Evolutionary conservation across 2,888 invertebrate genomes (phyloP).

Genomic region (Dasysyrphus tricinctus): DNA sequence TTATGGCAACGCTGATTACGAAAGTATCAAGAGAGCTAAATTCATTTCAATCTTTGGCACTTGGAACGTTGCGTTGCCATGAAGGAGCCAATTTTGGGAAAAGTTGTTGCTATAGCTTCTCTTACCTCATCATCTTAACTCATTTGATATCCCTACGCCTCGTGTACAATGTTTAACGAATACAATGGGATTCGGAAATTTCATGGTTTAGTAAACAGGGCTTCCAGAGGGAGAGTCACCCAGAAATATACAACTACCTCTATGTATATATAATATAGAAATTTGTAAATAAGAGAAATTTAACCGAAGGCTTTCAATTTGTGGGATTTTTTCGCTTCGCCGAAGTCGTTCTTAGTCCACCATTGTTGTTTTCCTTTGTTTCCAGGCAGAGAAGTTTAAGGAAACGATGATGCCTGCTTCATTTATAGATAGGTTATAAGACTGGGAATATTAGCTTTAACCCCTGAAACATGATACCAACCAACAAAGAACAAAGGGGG

Average conservation of each 20-base stretch:
- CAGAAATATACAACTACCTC: not conserved
- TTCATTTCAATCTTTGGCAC: conserved; percentile 71
- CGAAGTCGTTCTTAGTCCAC: conserved; percentile 29
- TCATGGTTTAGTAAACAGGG: conserved; percentile 70
- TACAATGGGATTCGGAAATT: conserved; percentile 52
- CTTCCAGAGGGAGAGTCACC: conserved; percentile 43
- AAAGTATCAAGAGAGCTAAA: conserved; percentile 70
- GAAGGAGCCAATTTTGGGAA: conserved; percentile 23
- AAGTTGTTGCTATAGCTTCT: conserved; percentile 61
- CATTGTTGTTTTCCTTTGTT: conserved; percentile 20
- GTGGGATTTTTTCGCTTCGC: conserved; percentile 46
- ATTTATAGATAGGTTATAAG: conserved; percentile 64
- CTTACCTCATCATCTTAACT: conserved; percentile 70
- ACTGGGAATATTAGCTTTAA: conserved; percentile 54
- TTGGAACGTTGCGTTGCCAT: conserved; percentile 27
- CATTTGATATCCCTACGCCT: conserved; percentile 59
- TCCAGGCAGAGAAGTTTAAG: conserved; percentile 13
- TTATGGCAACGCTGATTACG: too few species aligned
- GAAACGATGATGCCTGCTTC: conserved; percentile 57
- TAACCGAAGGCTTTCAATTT: conserved; percentile 73
- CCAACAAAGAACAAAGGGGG: conserved; percentile 14
- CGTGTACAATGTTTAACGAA: conserved; percentile 10
- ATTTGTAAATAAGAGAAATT: conserved; percentile 59
- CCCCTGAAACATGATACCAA: conserved; percentile 34
- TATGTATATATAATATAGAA: not conserved